Conservation (phyloP, 2,797 vertebrate genomes). For the Malurus leucopterus region DNA sequence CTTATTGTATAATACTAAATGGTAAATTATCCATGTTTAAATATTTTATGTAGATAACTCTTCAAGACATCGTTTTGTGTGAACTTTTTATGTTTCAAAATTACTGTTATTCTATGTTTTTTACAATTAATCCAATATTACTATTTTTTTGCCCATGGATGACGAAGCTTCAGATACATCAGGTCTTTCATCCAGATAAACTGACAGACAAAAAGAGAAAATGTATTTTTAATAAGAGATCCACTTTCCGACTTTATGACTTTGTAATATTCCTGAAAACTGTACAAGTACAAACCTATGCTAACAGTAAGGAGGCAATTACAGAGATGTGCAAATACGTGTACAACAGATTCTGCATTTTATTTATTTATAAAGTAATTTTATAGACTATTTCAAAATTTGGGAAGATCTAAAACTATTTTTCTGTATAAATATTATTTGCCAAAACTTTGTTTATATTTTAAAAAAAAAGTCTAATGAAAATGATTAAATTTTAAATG, state of each 20-base stretch:
- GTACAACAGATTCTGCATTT: slow-evolving; percentile 81
- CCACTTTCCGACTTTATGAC: slow-evolving; percentile 74
- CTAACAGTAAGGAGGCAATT: slow-evolving; percentile 74
- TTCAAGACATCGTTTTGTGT: slow-evolving; percentile 67
- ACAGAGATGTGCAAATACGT: slow-evolving; percentile 76
- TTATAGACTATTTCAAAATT: slow-evolving; percentile 81
- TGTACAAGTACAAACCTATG: slow-evolving; percentile 68
- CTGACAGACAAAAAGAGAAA: slow-evolving; percentile 69
- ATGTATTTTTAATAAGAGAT: slow-evolving; percentile 79
- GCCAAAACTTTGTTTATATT: slow-evolving; percentile 83
- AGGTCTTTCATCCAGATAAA: slow-evolving; percentile 68
- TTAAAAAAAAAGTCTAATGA: slow-evolving; percentile 73
- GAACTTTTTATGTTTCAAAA: slow-evolving; percentile 69
- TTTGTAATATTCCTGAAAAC: slow-evolving; percentile 75
- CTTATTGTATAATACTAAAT: slow-evolving; percentile 72
- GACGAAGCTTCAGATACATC: slow-evolving; percentile 67
- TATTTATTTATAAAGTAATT: slow-evolving; percentile 84
- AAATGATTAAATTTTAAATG: slow-evolving; percentile 79
- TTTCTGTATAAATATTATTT: slow-evolving; percentile 83
- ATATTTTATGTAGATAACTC: slow-evolving; percentile 79
- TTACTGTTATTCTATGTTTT: slow-evolving; percentile 69
- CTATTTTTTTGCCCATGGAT: slow-evolving; percentile 76
- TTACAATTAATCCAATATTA: slow-evolving; percentile 67
- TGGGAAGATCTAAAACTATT: slow-evolving; percentile 81
- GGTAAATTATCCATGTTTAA: slow-evolving; percentile 75